Conservation (phyloP, 2,797 vertebrate genomes). For the Spheniscus humboldti region DNA sequence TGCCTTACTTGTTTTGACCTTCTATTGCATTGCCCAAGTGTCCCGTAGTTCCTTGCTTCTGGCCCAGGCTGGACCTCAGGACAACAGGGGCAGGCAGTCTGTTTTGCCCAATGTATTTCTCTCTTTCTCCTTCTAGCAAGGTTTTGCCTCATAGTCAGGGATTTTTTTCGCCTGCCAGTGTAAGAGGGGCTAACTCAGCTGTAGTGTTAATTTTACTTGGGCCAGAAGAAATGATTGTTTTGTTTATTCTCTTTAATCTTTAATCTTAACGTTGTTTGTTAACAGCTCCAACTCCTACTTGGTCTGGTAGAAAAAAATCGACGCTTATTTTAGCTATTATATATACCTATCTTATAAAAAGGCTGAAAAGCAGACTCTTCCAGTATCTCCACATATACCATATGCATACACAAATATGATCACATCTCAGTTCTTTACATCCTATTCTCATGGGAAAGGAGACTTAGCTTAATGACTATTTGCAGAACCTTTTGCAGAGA, state of each 20-base stretch:
- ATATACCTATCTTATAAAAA: neutral
- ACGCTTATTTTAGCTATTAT: neutral
- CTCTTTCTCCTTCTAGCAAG: neutral
- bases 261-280: neutral
- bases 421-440: neutral
- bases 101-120: neutral
- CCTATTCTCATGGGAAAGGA: neutral
- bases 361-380: neutral
- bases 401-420: neutral
- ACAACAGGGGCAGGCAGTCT: neutral
- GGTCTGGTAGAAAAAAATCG: neutral
- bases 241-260: neutral
- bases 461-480: neutral
- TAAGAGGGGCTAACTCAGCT: neutral
- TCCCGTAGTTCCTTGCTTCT: neutral
- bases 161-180: neutral
- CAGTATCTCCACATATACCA: neutral
- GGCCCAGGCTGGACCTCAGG: neutral
- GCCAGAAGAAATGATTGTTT: neutral
- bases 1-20: neutral
- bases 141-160: neutral
- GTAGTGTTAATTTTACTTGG: neutral
- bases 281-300: neutral
- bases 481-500: neutral
- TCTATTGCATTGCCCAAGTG: no score